Base-by-base conservation (phyloP, 2,888 invertebrate genomes). In the Furcula furcula region DNA sequence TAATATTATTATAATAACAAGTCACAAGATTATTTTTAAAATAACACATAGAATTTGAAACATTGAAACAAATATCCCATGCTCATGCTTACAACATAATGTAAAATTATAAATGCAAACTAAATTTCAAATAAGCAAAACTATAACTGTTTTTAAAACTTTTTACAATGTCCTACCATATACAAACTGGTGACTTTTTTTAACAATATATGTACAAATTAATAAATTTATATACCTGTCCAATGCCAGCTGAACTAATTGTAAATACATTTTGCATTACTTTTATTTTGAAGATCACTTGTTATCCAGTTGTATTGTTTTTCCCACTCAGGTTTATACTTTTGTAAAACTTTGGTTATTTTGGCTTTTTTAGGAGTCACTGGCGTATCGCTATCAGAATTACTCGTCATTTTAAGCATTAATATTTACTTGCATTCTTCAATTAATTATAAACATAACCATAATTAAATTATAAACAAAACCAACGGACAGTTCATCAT, bases 241-340 rank as follows among this genome's bases (percentile, higher is more conserved):
- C 27, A 14, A 31, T 36, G 15, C 36, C 31, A 20, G 25, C 21
- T 28, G 25, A 26, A 15, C 13, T 27, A 15, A 34, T 12, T 26
- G 28, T 26, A 28, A 34, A 34, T 21, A 27, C 15, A 30, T 16
- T 30, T 35, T 25, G 29, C 35, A 35, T 36, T 36, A 27, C n/a
- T 29, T 15, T 15, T 27, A 27, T 27, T 27, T 15, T 27, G 31
- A 26, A 21, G 36, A 31, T 36, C 36, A 26, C 27, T 31, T 26
- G 31, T 36, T 25, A 36, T n/a, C 36, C 36, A 36, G 30, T 25
- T 21, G 21, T 25, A 36, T 27, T 36, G 26, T 25, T 26, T 30
- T 36, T 30, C 36, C 36, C 30, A 36, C 25, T 25, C 31, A 19
- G 29, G 36, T 30, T 25, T 36, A 31, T 31, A 31, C 13, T 36